Percentiles rank a stretch among this genome's conserved stretches.
These are phyloP conservation scores for Alviniconcha marisindica DNA, from an alignment of 1,140 invertebrate genomes.

Conservation along the genomic window DNA sequence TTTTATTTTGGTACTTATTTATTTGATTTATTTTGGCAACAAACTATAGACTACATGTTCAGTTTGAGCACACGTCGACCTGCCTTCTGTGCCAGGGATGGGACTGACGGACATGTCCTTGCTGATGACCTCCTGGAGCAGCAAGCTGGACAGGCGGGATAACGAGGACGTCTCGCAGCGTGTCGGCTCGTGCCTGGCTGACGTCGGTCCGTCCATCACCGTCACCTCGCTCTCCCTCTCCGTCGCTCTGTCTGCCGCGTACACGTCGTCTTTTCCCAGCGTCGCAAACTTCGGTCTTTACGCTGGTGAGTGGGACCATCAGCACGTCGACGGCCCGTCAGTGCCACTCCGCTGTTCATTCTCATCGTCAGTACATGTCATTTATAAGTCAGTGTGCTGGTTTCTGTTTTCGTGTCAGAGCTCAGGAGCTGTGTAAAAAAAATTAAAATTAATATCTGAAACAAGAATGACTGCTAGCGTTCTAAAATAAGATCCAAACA, in stretches of 20 bases:
- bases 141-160: conserved; percentile 85
- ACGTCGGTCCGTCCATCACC: conserved; percentile 96
- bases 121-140: conserved; percentile 91
- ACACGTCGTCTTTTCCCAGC: conserved; percentile 94
- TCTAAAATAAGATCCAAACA: no score
- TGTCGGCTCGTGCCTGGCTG: conserved; percentile 90
- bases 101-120: conserved; percentile 97
- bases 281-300: conserved; percentile 98
- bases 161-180: conserved; percentile 84
- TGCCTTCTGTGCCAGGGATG: conserved; percentile 82
- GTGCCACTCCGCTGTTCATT: no score
- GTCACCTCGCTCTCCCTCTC: conserved; percentile 98
- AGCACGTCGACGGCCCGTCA: no score
- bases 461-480: no score
- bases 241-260: conserved; percentile 95
- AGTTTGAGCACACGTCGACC: no score
- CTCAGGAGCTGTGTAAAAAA: no score
- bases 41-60: background rate
- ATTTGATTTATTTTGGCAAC: background rate
- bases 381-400: no score
- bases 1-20: background rate
- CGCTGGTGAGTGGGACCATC: conserved; percentile 84
- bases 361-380: no score
- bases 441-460: no score
- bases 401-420: no score